phyloP scores from a whole-genome alignment of 1,140 invertebrate species.

The Pseudoatta argentina region DNA sequence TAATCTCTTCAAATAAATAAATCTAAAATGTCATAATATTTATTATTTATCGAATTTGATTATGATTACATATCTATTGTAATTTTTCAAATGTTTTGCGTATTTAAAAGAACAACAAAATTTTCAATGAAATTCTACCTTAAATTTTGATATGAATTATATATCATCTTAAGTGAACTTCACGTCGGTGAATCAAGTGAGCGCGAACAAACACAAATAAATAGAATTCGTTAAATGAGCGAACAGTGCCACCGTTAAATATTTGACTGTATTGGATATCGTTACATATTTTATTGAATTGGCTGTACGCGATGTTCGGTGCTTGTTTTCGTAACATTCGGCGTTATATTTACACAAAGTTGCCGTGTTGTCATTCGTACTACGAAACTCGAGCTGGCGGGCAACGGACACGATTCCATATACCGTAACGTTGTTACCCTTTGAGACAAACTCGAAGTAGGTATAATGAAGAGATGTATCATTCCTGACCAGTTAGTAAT shows the following conservation, averaged over 20 bases:
- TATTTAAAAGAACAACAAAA: background rate
- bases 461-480: background rate
- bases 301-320: background rate
- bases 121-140: background rate
- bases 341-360: background rate
- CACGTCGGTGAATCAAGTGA: background rate
- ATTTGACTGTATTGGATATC: background rate
- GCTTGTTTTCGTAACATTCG: background rate
- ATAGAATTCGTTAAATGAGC: background rate
- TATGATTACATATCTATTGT: background rate
- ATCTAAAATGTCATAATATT: background rate
- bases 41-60: background rate
- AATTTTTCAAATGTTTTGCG: background rate
- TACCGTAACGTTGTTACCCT: background rate
- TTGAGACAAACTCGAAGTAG: background rate
- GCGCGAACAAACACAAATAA: background rate
- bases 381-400: background rate
- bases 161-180: background rate
- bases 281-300: background rate
- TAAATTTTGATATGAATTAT: background rate
- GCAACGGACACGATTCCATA: background rate
- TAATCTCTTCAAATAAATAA: background rate
- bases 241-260: background rate
- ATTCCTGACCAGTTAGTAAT: background rate
- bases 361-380: background rate